These are phyloP conservation scores for Yponomeuta cagnagella DNA, from an alignment of 2,888 invertebrate species.

Conservation along the genomic window DNA sequence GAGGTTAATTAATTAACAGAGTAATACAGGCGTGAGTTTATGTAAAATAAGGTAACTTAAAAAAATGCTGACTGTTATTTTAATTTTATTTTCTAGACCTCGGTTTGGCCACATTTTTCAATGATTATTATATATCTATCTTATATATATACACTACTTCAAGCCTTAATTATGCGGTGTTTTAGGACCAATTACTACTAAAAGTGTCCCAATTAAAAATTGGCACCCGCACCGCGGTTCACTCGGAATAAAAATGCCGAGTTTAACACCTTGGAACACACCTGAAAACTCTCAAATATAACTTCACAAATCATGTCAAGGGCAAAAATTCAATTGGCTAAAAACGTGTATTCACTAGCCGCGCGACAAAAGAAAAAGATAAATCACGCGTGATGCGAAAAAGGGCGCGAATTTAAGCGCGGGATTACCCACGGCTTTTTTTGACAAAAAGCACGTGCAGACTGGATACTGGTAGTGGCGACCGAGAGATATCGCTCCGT, in stretches of 20 bases:
- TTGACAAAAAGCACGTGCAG: slow-evolving; percentile 14
- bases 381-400: neutral
- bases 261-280: neutral
- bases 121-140: no score
- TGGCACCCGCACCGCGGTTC: neutral
- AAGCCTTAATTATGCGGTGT: neutral
- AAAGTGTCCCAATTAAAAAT: neutral
- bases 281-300: slow-evolving; percentile 38
- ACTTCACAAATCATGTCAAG: slow-evolving; percentile 53
- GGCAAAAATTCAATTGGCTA: slow-evolving; percentile 21
- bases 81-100: no score
- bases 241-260: neutral
- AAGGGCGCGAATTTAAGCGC: neutral
- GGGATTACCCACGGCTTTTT: neutral
- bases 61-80: no score
- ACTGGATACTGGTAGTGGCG: slow-evolving; percentile 27
- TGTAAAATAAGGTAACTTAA: no score
- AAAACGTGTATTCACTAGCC: neutral
- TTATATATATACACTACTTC: neutral
- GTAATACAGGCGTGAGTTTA: no score
- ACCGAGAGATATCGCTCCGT: slow-evolving; percentile 61
- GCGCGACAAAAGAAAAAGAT: neutral
- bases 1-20: no score
- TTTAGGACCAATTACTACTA: neutral
- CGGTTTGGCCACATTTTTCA: no score